These are phyloP conservation scores for Zaprionus obscuricornis DNA, from an alignment of 2,888 invertebrate species.

Conservation along the genomic window DNA sequence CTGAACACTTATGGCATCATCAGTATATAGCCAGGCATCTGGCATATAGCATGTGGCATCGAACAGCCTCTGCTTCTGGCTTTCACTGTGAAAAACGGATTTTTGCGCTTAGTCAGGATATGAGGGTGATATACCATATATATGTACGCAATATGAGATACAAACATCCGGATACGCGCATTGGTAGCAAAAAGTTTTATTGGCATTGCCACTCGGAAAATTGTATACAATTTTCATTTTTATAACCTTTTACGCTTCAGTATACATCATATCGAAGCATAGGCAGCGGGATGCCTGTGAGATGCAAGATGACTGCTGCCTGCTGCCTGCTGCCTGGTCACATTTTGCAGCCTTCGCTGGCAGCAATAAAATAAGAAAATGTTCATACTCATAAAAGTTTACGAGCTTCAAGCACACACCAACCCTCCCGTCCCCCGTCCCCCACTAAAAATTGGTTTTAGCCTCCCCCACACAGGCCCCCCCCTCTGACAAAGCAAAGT, in stretches of 20 bases:
- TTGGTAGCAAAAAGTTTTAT: slow-evolving; percentile 63
- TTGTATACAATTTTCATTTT: slow-evolving; percentile 78
- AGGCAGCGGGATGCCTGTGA: too few species aligned
- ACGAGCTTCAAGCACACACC: slow-evolving; percentile 51
- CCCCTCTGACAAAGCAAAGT: too few species aligned
- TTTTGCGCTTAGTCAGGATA: slow-evolving; percentile 75
- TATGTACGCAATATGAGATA: background rate
- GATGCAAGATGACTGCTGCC: too few species aligned
- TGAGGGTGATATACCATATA: slow-evolving; percentile 28
- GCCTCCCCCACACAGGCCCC: too few species aligned
- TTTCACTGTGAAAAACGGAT: too few species aligned
- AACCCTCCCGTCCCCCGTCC: too few species aligned
- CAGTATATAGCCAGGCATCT: slow-evolving; percentile 26
- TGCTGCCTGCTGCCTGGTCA: too few species aligned
- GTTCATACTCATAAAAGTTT: slow-evolving; percentile 69
- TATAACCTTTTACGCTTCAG: slow-evolving; percentile 61
- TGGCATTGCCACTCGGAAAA: slow-evolving; percentile 64
- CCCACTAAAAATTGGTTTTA: slow-evolving; percentile 58
- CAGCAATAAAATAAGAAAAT: slow-evolving; percentile 67
- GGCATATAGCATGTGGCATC: background rate
- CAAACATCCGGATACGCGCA: slow-evolving; percentile 21
- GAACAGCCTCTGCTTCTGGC: background rate
- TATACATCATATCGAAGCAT: too few species aligned
- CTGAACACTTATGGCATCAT: slow-evolving; percentile 72
- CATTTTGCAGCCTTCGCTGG: slow-evolving; percentile 50